Conservation (phyloP, 2,113 vertebrate genomes). For the Podiceps cristatus region DNA sequence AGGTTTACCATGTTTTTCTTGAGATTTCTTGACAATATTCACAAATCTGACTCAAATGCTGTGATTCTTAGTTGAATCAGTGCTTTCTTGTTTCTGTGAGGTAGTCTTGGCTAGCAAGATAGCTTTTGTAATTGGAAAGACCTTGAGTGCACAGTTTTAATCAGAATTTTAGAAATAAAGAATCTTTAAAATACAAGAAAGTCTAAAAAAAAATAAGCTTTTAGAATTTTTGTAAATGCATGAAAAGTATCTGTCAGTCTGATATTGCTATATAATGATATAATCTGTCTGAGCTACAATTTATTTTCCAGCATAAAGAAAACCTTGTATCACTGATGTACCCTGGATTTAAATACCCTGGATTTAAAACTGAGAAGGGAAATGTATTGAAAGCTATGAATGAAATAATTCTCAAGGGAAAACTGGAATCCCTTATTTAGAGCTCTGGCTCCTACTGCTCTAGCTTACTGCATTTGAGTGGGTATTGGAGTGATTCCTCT, state of each 20-base stretch:
- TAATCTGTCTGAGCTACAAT: background rate
- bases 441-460: background rate
- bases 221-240: background rate
- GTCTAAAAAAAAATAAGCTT: background rate
- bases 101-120: slow-evolving; percentile 23
- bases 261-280: background rate
- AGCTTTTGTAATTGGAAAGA: slow-evolving; percentile 36
- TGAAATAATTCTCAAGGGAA: background rate
- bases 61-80: slow-evolving; percentile 37
- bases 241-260: background rate
- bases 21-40: slow-evolving; percentile 43
- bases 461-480: background rate
- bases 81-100: slow-evolving; percentile 55
- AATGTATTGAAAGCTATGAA: background rate
- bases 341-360: background rate
- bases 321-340: background rate
- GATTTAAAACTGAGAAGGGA: background rate
- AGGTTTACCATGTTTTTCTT: background rate
- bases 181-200: background rate
- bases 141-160: background rate
- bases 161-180: background rate
- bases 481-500: background rate
- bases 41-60: slow-evolving; percentile 38
- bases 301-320: background rate
- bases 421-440: background rate